Base-by-base conservation (phyloP, 2,888 invertebrate genomes). In the Celastrina argiolus region DNA sequence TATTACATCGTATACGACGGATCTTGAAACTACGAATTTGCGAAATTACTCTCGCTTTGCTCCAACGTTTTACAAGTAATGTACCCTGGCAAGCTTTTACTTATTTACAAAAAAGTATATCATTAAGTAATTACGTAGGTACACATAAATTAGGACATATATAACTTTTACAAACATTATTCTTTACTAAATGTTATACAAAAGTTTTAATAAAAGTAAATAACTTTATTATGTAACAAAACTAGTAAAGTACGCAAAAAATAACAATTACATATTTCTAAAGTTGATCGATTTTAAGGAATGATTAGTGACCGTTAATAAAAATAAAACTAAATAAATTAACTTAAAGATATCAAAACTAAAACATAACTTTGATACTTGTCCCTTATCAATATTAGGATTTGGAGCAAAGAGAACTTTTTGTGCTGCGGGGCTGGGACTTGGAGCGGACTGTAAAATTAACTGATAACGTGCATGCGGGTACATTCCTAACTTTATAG, bases 1-100 rank as follows among this genome's bases (percentile, higher is more conserved):
- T 34, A 39, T 61, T 61, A 61, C 61, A 36, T 61, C 36, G 22
- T 61, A 22, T 59, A 34, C 34, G 22, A 36, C 36, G 61, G 36
- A 39, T 39, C 59, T 34, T 31, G 34, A 59, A 36, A 61, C 39
- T 61, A 36, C 10, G 34, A 36, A 61, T 61, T 61, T 34, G 34
- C 34, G 8, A 16, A 59, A 59, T 58, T 58, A 58, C 59, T 31
- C 31, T 59, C n/a, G 16, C 59, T 59, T 31, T 59, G 22, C 10
- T 22, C 51, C 4, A 16, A 22, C 22, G 18, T 45, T 45, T 45
- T 18, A n/a, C n/a, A n/a, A n/a, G 45, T 16, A 45, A 45, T 45
- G 18, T 16, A 16, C 16, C 18, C 45, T 18, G 7, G 45, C 10
- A 18, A 45, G 45, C 45, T 8, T 10, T 16, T 45, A 45, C 45